These are phyloP conservation scores for Microcebus ravelobensis DNA, from an alignment of 2,113 vertebrate genomes.

Conservation along the genomic window DNA sequence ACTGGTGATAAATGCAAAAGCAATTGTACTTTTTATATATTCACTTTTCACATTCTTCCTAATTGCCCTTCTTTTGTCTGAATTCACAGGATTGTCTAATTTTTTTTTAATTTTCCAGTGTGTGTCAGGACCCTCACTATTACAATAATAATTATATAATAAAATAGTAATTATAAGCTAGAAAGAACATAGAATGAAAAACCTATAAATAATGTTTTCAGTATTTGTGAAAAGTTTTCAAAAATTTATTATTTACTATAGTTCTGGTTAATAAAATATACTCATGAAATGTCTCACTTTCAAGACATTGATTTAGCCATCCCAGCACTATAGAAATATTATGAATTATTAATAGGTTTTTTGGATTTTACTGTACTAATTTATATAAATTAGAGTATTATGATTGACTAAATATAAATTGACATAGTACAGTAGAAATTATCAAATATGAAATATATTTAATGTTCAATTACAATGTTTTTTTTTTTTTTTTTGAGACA, in stretches of 20 bases:
- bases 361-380: neutral
- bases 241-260: neutral
- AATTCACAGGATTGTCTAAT: constrained; percentile 48
- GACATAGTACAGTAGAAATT: neutral
- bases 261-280: neutral
- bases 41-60: constrained; percentile 48
- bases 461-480: neutral
- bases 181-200: neutral
- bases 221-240: constrained; percentile 38
- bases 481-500: too few relatives aligned
- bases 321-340: neutral
- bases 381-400: neutral
- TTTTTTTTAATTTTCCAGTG: neutral
- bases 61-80: constrained; percentile 61
- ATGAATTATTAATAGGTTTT: neutral
- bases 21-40: constrained; percentile 1
- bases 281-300: neutral
- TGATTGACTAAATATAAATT: constrained; percentile 1
- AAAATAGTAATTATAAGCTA: constrained; percentile 23
- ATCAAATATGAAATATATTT: constrained; percentile 3
- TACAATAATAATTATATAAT: neutral
- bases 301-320: neutral
- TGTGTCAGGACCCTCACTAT: neutral
- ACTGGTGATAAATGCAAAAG: constrained; percentile 76
- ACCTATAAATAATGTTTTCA: neutral